These are phyloP conservation scores for Gavialis gangeticus DNA, from an alignment of 2,113 vertebrate species.

Conservation along the genomic window DNA sequence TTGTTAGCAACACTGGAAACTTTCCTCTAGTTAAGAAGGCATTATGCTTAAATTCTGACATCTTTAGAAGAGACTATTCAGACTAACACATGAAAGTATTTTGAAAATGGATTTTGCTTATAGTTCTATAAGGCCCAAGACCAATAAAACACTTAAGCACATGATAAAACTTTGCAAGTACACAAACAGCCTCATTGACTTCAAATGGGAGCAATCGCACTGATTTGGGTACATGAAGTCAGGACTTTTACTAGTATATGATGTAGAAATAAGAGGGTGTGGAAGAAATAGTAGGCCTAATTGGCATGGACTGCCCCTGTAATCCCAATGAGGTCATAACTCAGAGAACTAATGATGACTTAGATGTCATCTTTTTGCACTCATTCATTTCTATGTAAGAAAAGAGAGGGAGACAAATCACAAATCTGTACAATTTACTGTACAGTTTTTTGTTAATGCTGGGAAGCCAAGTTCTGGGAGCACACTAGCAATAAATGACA, in stretches of 20 bases:
- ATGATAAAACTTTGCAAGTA: neutral
- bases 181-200: neutral
- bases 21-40: neutral
- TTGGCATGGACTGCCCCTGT: neutral
- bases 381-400: neutral
- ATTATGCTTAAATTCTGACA: neutral
- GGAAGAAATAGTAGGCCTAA: fast-evolving
- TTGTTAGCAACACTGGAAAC: neutral
- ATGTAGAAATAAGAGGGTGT: neutral
- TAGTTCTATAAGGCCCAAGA: neutral
- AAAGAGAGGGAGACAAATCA: neutral
- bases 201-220: neutral
- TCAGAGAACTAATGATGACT: neutral
- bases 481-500: too few species aligned
- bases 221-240: neutral
- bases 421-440: neutral
- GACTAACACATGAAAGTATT: neutral
- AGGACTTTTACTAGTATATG: neutral
- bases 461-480: too few species aligned
- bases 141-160: neutral
- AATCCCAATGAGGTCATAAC: neutral
- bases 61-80: neutral
- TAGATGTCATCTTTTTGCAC: neutral
- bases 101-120: neutral
- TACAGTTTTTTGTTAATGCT: too few species aligned